These are phyloP conservation scores for Poecilia latipinna DNA, from an alignment of 2,113 vertebrate species.

Conservation along the genomic window DNA sequence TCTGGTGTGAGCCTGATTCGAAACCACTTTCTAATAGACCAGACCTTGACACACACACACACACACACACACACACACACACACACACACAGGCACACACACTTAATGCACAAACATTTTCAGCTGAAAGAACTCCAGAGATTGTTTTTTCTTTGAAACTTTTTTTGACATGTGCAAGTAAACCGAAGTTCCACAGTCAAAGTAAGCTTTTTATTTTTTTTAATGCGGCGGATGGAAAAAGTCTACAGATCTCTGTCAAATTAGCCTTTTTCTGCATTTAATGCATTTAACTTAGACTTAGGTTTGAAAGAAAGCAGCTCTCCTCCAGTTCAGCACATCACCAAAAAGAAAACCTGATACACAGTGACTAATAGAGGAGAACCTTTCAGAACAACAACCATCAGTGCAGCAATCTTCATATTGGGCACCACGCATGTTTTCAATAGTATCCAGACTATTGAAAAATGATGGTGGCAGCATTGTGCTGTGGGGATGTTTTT, in stretches of 20 bases:
- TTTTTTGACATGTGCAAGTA: constrained; percentile 5
- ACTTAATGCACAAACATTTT: neutral
- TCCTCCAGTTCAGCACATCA: too few relatives aligned
- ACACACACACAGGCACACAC: constrained; percentile 3
- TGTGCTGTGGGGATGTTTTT: neutral
- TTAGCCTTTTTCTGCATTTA: neutral
- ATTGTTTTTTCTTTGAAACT: constrained; percentile 26
- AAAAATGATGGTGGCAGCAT: neutral
- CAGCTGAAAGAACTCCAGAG: neutral
- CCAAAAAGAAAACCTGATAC: neutral
- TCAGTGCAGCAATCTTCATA: neutral
- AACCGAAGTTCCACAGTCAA: neutral
- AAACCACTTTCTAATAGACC: constrained; percentile 39
- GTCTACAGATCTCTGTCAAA: neutral
- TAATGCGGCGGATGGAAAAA: constrained; percentile 2
- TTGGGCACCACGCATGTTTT: neutral
- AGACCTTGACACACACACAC: constrained; percentile 24
- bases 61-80: neutral
- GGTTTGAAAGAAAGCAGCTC: neutral
- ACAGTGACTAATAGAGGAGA: neutral
- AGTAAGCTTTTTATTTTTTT: constrained; percentile 18
- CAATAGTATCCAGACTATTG: neutral
- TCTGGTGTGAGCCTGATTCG: constrained; percentile 21
- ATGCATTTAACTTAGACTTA: neutral
- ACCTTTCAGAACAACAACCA: neutral